Evolutionary conservation across 2,888 invertebrate genomes (phyloP).

Genomic region (Pilophorus perplexus): DNA sequence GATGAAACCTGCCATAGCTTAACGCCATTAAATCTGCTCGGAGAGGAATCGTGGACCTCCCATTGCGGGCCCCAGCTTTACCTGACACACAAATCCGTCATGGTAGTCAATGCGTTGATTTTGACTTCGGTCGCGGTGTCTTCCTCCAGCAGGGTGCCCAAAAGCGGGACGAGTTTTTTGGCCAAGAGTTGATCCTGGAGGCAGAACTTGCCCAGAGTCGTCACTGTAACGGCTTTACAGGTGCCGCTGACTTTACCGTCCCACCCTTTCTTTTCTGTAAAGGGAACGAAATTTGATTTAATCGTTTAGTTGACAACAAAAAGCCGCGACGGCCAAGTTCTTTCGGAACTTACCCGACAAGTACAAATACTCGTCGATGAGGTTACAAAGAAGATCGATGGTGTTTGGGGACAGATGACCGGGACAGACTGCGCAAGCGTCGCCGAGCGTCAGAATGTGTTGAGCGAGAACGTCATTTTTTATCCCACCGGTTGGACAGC

Average conservation of each 20-base stretch:
- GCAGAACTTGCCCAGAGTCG: conserved; percentile 61
- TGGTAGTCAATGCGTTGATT: conserved; percentile 65
- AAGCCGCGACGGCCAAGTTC: too few species aligned
- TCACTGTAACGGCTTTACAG: conserved; percentile 55
- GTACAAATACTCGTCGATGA: conserved; percentile 35
- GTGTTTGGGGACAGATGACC: conserved; percentile 15
- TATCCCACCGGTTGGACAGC: background rate
- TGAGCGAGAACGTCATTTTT: conserved; percentile 36
- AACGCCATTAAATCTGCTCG: too few species aligned
- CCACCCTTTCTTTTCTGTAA: conserved; percentile 21
- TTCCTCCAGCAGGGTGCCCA: conserved; percentile 60
- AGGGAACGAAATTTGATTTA: too few species aligned
- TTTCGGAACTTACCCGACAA: conserved; percentile 1
- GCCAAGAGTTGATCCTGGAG: conserved; percentile 64
- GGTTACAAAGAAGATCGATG: conserved; percentile 25
- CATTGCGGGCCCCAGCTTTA: too few species aligned
- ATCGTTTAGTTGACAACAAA: too few species aligned
- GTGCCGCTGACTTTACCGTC: conserved; percentile 36
- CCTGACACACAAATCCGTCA: conserved; percentile 67
- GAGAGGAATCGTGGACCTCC: too few species aligned
- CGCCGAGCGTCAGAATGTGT: conserved; percentile 46
- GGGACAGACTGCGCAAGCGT: conserved; percentile 35
- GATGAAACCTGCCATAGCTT: too few species aligned
- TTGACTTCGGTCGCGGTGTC: conserved; percentile 58
- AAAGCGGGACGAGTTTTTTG: conserved; percentile 61